These are phyloP conservation scores for Hydropotes inermis DNA, from an alignment of 2,113 vertebrate species.

Conservation along the genomic window DNA sequence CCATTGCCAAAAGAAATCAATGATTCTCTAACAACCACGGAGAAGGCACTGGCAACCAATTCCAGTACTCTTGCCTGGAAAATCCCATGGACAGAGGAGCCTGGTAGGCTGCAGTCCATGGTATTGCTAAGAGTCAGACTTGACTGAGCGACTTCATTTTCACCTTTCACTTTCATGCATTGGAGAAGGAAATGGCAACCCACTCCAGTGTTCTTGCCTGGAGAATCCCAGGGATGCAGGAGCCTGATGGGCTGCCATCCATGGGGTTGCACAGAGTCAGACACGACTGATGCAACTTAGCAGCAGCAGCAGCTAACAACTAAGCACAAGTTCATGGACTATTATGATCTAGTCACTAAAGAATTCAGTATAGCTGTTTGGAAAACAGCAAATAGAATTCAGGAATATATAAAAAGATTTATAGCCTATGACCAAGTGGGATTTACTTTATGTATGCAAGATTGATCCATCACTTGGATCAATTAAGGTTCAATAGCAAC, in stretches of 20 bases:
- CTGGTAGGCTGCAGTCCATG: background rate
- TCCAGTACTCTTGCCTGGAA: background rate
- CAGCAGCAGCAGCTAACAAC: background rate
- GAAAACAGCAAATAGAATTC: background rate
- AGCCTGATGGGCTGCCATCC: accelerated
- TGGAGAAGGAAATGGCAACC: background rate
- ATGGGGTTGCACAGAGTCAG: background rate
- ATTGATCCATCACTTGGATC: background rate
- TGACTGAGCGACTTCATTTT: accelerated
- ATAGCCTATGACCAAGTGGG: background rate
- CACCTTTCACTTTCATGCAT: background rate
- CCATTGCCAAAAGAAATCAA: background rate
- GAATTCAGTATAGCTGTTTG: background rate
- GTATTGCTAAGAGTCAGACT: background rate
- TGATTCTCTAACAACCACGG: background rate
- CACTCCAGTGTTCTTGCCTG: background rate
- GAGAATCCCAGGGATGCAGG: background rate
- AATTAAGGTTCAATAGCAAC: background rate
- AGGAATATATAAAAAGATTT: background rate
- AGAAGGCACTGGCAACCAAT: background rate
- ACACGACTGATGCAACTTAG: background rate
- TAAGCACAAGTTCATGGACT: background rate
- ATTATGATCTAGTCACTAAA: background rate
- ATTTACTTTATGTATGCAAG: background rate
- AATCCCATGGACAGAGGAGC: background rate